Conservation (phyloP, 2,888 invertebrate genomes). For the Drosophila lacicola region DNA sequence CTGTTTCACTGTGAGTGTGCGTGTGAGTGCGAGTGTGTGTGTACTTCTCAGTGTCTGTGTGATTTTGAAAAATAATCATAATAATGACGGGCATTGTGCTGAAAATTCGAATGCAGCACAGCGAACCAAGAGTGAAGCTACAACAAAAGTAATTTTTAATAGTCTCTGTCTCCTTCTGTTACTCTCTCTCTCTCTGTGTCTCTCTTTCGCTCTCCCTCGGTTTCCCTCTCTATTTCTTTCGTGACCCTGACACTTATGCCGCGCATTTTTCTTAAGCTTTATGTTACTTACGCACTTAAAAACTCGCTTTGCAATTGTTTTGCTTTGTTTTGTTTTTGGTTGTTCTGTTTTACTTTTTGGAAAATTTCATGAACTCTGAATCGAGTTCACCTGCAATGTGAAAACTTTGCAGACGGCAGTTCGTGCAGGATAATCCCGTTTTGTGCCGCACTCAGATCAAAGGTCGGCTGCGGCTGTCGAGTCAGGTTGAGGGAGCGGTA, state of each 20-base stretch:
- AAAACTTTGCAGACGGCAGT: slow-evolving; percentile 51
- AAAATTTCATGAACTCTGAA: slow-evolving; percentile 71
- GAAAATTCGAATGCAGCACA: slow-evolving; percentile 59
- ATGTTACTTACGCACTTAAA: slow-evolving; percentile 60
- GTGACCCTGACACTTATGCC: slow-evolving; percentile 65
- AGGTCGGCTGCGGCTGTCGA: slow-evolving; percentile 17
- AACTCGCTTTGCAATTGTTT: slow-evolving; percentile 51
- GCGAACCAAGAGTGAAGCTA: slow-evolving; percentile 49
- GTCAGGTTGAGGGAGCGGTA: background rate
- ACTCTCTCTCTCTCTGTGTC: background rate
- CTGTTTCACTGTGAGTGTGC: slow-evolving; percentile 21
- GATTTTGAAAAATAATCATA: slow-evolving; percentile 80
- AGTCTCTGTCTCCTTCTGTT: slow-evolving; percentile 16
- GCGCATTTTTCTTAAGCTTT: slow-evolving; percentile 73
- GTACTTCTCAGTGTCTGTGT: slow-evolving; percentile 25
- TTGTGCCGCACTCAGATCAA: slow-evolving; percentile 45
- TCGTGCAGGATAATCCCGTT: slow-evolving; percentile 61
- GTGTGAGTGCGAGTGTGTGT: background rate
- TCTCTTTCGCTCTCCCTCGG: background rate
- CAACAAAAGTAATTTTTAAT: slow-evolving; percentile 62
- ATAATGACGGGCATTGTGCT: slow-evolving; percentile 77
- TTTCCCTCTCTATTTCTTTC: background rate
- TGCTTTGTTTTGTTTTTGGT: slow-evolving; percentile 42
- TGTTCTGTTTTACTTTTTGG: slow-evolving; percentile 32
- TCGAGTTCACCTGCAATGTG: slow-evolving; percentile 35